Conservation (phyloP, 2,797 vertebrate species). For the Tachyglossus aculeatus region DNA sequence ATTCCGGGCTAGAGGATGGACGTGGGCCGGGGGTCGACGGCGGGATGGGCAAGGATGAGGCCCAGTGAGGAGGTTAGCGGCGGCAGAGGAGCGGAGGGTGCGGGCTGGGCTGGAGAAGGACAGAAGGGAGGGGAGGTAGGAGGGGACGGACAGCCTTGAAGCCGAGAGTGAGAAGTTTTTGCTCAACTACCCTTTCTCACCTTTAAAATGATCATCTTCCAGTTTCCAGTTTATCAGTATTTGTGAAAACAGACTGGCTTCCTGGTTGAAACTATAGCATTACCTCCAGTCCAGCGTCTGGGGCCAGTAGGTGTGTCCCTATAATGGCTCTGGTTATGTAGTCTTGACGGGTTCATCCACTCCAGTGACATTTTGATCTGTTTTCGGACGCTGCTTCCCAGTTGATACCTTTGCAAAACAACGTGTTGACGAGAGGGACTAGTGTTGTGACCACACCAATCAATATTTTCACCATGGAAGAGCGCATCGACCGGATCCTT, state of each 20-base stretch:
- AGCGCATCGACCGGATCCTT: slow-evolving; percentile 78
- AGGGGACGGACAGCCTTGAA: too few relatives aligned
- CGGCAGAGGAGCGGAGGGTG: too few relatives aligned
- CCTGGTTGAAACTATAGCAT: slow-evolving; percentile 23
- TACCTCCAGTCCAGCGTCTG: too few relatives aligned
- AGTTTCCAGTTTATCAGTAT: neutral
- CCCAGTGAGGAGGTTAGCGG: too few relatives aligned
- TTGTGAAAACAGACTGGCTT: slow-evolving; percentile 17
- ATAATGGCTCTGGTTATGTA: slow-evolving; percentile 46
- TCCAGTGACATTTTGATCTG: slow-evolving; percentile 64
- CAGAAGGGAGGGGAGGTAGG: too few relatives aligned
- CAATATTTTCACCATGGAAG: slow-evolving; percentile 79
- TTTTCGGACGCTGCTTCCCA: slow-evolving; percentile 54
- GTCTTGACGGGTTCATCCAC: slow-evolving; percentile 45
- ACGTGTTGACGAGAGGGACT: slow-evolving; percentile 82
- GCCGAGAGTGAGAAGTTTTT: too few relatives aligned
- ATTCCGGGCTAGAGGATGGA: too few relatives aligned
- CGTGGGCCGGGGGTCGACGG: too few relatives aligned
- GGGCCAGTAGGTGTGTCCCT: slow-evolving; percentile 34
- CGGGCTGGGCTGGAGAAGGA: too few relatives aligned
- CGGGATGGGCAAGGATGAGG: too few relatives aligned
- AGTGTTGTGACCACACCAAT: slow-evolving; percentile 82
- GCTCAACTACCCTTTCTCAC: slow-evolving; percentile 59
- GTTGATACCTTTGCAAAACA: slow-evolving; percentile 76
- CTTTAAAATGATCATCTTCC: slow-evolving; percentile 14